phyloP scores from a whole-genome alignment of 2,113 vertebrate species.

The human (Homo sapiens) region GRCh38 chr1:19075001-19075500 shows the following conservation, averaged over 20 bases:
- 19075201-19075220: background rate
- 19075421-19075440: background rate
- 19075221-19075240: background rate
- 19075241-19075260: background rate
- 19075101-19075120: background rate
- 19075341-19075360: background rate
- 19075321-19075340: background rate
- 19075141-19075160: background rate
- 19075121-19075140: background rate
- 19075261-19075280: background rate
- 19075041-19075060: background rate
- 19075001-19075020: background rate
- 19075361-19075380: background rate
- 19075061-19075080: background rate
- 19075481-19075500: background rate
- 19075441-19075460: background rate
- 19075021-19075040: accelerated
- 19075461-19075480: background rate
- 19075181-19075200: background rate
- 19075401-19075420: background rate
- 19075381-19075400: no score
- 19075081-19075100: background rate
- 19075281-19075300: background rate
- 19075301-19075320: background rate
- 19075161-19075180: constrained; percentile 21